Percentiles rank a stretch among this genome's conserved stretches.
These are phyloP conservation scores for Emys orbicularis DNA, from an alignment of 2,797 vertebrate species.

Conservation along the genomic window DNA sequence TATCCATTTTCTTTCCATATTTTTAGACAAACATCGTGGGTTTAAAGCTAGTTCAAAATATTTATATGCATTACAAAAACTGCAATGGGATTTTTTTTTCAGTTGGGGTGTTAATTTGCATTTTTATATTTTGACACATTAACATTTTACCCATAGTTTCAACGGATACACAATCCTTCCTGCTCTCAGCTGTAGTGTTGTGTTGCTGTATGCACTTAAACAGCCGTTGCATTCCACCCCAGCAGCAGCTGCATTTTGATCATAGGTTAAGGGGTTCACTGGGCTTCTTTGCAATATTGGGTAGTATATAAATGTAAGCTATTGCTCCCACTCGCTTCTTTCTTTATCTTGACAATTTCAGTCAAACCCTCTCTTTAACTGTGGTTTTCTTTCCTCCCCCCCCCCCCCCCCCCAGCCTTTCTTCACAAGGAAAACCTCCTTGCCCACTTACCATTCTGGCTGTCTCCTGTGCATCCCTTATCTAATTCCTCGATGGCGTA, in stretches of 20 bases:
- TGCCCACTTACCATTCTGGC: rapidly evolving
- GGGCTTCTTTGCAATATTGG: background rate
- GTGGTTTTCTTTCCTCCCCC: background rate
- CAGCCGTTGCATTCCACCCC: background rate
- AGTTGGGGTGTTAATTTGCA: conserved; percentile 10
- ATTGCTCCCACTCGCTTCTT: background rate
- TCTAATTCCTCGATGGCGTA: background rate
- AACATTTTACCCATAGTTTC: background rate
- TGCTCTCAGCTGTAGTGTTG: background rate
- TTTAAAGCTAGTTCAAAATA: conserved; percentile 24
- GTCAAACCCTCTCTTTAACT: rapidly evolving
- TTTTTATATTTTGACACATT: background rate
- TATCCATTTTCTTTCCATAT: background rate
- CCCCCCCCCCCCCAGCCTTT: background rate
- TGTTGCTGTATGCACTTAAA: background rate
- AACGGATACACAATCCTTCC: background rate
- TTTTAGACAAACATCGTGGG: background rate
- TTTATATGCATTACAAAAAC: conserved; percentile 17
- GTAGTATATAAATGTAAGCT: rapidly evolving
- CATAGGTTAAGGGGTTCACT: rapidly evolving
- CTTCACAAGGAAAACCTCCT: background rate
- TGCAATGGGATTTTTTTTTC: background rate
- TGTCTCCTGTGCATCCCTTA: background rate
- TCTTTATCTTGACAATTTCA: background rate
- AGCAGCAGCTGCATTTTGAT: background rate